Percentiles rank a stretch among this genome's conserved stretches.
Evolutionary conservation across 2,888 invertebrate genomes (phyloP).

Genomic region (Geophilus truncorum): DNA sequence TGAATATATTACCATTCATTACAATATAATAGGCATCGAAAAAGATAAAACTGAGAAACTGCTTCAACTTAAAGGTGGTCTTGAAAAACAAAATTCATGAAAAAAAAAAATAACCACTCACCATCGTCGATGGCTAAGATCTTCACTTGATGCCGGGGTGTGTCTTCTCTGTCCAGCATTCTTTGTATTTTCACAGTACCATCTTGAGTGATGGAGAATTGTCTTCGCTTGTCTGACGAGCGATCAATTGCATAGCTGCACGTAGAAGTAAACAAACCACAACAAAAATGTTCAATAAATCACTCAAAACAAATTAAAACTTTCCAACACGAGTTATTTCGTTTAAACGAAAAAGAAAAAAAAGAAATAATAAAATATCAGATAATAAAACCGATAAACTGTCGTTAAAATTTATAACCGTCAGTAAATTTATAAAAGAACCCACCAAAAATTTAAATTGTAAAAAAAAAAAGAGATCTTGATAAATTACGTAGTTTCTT

Average conservation of each 20-base stretch:
- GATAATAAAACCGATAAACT: slow-evolving; percentile 3
- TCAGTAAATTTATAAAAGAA: slow-evolving; percentile 10
- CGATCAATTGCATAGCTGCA: slow-evolving; percentile 75
- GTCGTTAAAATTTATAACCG: not conserved
- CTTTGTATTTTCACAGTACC: slow-evolving; percentile 92
- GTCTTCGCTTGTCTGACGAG: slow-evolving; percentile 83
- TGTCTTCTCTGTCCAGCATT: slow-evolving; percentile 86
- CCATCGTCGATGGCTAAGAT: slow-evolving; percentile 91
- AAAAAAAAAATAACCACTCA: slow-evolving; percentile 32
- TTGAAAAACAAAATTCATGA: not conserved
- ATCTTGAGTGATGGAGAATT: slow-evolving; percentile 90
- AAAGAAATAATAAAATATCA: not conserved
- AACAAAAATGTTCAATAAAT: not conserved
- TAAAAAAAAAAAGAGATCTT: not conserved
- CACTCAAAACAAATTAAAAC: not conserved
- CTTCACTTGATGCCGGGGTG: slow-evolving; percentile 91
- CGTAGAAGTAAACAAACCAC: not conserved
- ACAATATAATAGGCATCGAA: no score
- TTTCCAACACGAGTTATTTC: not conserved
- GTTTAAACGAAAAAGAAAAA: no score
- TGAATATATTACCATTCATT: slow-evolving; percentile 5
- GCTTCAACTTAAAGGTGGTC: not conserved
- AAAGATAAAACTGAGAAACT: not conserved
- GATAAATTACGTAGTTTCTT: slow-evolving; percentile 14
- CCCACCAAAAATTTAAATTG: slow-evolving; percentile 4